phyloP scores from a whole-genome alignment of 2,797 vertebrate species.

The Anguilla pacifica region DNA sequence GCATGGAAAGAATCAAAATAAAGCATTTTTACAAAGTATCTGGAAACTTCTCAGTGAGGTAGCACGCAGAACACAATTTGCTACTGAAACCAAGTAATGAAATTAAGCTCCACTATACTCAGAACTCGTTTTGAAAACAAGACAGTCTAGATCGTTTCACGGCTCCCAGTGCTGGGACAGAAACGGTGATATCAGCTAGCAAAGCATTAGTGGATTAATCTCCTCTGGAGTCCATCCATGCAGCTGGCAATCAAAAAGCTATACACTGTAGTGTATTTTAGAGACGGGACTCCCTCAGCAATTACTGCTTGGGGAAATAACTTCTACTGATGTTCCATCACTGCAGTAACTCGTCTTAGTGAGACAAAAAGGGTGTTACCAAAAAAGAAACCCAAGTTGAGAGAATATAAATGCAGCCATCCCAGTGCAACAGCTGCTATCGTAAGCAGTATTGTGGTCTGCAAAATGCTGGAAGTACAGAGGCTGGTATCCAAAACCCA shows the following conservation, averaged over 20 bases:
- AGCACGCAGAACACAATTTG: background rate
- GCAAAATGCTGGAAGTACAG: background rate
- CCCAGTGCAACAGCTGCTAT: background rate
- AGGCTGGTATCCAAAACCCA: background rate
- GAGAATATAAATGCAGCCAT: background rate
- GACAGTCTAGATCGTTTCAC: background rate
- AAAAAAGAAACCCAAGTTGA: background rate
- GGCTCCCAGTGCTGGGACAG: background rate
- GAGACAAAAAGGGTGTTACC: background rate
- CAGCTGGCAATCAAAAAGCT: slow-evolving; percentile 7
- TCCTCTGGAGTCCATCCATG: background rate
- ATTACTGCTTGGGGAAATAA: slow-evolving; percentile 8
- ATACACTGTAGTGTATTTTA: background rate
- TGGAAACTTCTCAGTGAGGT: background rate
- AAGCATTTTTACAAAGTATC: background rate
- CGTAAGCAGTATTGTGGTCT: background rate
- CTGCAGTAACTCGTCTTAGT: background rate
- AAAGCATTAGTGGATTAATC: slow-evolving; percentile 18
- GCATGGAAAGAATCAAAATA: background rate
- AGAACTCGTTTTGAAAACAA: background rate
- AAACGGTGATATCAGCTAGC: background rate
- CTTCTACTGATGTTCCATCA: slow-evolving; percentile 2
- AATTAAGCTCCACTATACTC: background rate
- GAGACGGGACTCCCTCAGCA: slow-evolving; percentile 11
- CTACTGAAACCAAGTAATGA: background rate